phyloP scores from a whole-genome alignment of 2,113 vertebrate genomes.

The Prinia subflava region DNA sequence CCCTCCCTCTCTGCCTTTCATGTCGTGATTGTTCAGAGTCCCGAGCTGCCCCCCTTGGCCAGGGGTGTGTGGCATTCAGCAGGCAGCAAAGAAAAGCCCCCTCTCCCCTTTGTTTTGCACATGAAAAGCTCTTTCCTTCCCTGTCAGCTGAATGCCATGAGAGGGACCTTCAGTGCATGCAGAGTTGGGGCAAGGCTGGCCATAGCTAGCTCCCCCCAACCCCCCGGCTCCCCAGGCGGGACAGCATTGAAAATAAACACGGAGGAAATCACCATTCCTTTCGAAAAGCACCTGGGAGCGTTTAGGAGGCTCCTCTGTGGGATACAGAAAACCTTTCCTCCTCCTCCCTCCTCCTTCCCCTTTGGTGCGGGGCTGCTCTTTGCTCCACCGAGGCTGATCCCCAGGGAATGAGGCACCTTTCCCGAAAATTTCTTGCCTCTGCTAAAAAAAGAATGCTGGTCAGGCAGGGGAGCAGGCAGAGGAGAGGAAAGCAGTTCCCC shows the following conservation, averaged over 20 bases:
- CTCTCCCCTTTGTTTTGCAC: not conserved
- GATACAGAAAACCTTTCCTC: not conserved
- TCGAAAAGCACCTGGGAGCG: not conserved
- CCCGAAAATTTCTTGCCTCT: not conserved
- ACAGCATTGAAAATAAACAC: not conserved
- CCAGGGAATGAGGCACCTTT: not conserved
- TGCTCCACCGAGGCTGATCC: not conserved
- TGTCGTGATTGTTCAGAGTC: not conserved
- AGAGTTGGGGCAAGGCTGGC: not conserved
- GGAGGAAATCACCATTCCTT: not conserved
- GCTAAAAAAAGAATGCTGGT: not conserved
- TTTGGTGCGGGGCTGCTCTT: not conserved
- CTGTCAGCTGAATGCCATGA: not conserved
- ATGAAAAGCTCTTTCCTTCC: constrained; percentile 17
- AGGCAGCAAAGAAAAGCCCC: not conserved
- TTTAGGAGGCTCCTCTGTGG: not conserved
- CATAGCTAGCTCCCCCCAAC: not conserved
- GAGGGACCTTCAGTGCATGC: not conserved
- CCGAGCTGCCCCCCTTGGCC: constrained; percentile 18
- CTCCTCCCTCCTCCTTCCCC: not conserved
- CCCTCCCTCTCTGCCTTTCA: constrained; percentile 18
- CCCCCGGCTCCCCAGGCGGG: not conserved
- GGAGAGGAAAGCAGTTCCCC: not conserved
- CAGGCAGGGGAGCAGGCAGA: not conserved
- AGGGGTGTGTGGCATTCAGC: not conserved